Evolutionary conservation across 2,113 vertebrate species (phyloP), one percentile per base, ranked within the genome.

Genomic region (Gavialis gangeticus): DNA sequence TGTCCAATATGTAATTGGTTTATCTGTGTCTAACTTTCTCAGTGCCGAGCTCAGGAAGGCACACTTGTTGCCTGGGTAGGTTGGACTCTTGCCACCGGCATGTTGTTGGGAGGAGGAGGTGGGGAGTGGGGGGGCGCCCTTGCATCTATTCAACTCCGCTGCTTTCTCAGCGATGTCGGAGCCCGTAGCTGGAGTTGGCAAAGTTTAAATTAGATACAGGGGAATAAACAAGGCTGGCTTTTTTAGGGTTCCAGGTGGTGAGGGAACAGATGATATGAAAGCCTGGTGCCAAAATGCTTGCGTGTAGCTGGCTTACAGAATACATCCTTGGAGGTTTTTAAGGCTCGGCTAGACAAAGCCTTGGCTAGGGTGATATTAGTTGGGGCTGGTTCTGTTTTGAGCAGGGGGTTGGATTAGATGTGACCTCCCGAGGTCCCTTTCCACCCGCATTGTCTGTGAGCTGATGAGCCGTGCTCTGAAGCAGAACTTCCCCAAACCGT

Each of bases 21-120:
- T 17, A 19, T 25, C 30, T 46, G 34, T 9, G 37, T 37, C 24
- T 37, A 17, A 22, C 17, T 62, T 2, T 9, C 22, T 1, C 2
- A 76, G 11, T 30, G 64, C 1, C 0, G 10, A 17, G 15, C 59
- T 16, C 58, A 12, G 63, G 15, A 85, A 12, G 6, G 1, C 9
- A 14, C 0, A 1, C 34, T 21, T 13, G 12, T 15, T 73, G 37
- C 46, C 34, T 46, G 12, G 34, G 21, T 22, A 46, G 22, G 24
- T 22, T 24, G 69, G 24, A 73, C 12, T 13, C 69, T 2, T 11
- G 22, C 66, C 28, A 30, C 6, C n/a, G 10, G 13, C 12, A 21
- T 12, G 5, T 37, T 37, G n/a, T 71, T 71, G 19, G 46, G 46
- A 46, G 46, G 46, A 46, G 46, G 46, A 46, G 46, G 46, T 46